These are phyloP conservation scores for Ceuthmochares aereus DNA, from an alignment of 2,113 vertebrate genomes.

Conservation along the genomic window DNA sequence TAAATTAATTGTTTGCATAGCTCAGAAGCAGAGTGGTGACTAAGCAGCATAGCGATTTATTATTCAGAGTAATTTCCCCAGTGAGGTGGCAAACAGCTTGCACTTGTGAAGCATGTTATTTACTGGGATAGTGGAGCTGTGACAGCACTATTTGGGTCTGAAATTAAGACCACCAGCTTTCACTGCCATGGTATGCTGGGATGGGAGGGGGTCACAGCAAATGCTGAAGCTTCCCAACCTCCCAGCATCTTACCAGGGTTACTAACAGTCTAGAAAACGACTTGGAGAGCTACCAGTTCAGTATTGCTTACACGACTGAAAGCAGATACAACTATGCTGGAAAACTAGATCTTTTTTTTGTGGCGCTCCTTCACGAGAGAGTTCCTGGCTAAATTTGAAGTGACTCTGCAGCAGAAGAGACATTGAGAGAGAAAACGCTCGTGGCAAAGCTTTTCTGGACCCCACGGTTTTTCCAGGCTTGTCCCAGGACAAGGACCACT, in stretches of 20 bases:
- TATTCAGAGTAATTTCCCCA: not conserved
- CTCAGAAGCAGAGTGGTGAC: not conserved
- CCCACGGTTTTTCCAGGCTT: not conserved
- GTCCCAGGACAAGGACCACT: not conserved
- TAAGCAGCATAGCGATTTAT: not conserved
- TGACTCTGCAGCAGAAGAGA: not conserved
- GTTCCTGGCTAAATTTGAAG: not conserved
- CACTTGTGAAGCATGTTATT: not conserved
- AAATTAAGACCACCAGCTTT: not conserved
- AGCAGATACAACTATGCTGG: not conserved
- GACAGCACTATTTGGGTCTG: not conserved
- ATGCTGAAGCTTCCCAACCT: not conserved
- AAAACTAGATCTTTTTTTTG: not conserved
- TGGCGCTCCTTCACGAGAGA: fast-evolving
- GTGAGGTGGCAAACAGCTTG: not conserved
- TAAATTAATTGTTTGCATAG: not conserved
- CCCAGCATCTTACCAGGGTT: not conserved
- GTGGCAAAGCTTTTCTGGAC: not conserved
- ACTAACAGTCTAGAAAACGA: not conserved
- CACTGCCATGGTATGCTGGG: not conserved
- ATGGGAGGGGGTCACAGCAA: not conserved
- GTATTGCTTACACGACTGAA: not conserved
- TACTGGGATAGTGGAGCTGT: not conserved
- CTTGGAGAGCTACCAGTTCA: not conserved
- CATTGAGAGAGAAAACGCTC: not conserved